Conservation (phyloP, 2,113 vertebrate species). For the Synodontis membranacea region DNA sequence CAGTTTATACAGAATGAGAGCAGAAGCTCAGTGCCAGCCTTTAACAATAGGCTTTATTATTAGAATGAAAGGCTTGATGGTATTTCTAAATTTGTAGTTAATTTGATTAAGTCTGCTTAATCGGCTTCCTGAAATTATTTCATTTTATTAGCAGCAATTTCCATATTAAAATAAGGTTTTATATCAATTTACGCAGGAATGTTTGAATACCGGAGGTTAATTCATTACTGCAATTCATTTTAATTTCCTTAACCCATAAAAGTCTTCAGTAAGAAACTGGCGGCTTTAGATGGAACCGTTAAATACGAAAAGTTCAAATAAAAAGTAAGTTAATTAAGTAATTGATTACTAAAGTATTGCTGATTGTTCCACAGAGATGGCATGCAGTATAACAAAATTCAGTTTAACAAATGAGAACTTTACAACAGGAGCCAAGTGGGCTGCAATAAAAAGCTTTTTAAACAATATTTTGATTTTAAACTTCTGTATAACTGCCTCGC, state of each 20-base stretch:
- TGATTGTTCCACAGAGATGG: neutral
- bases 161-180: neutral
- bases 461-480: neutral
- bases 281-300: neutral
- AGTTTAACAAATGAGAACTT: neutral
- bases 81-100: neutral
- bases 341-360: no score
- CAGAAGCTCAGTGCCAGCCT: slow-evolving; percentile 4
- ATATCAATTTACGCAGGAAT: neutral
- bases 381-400: neutral
- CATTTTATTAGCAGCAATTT: neutral
- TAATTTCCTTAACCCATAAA: neutral
- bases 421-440: neutral
- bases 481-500: neutral
- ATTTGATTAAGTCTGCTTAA: neutral
- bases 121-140: neutral
- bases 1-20: slow-evolving; percentile 30
- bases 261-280: neutral
- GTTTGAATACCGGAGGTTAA: neutral
- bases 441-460: neutral
- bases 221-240: neutral
- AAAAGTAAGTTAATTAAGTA: neutral
- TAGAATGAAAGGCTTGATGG: neutral
- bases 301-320: neutral
- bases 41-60: slow-evolving; percentile 10